Evolutionary conservation across 2,888 invertebrate genomes (phyloP).

Genomic region (Vannuccia rotundouncinata): DNA sequence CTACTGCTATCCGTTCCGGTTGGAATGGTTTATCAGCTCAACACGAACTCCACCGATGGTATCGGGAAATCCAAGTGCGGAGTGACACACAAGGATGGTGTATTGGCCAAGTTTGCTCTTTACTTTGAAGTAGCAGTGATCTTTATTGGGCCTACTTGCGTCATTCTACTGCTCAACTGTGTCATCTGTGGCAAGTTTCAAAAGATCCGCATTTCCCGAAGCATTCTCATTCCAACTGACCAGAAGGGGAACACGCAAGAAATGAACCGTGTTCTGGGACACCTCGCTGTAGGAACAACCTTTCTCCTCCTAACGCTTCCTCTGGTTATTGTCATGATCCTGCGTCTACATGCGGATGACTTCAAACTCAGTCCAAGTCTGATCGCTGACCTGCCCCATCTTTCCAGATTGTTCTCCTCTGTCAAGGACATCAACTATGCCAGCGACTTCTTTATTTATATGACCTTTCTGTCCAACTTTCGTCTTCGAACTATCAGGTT

Average conservation of each 20-base stretch:
- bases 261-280: constrained; percentile 34
- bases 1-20: background rate
- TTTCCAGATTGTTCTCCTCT: constrained; percentile 36
- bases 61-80: background rate
- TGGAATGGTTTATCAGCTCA: background rate
- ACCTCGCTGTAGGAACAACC: constrained; percentile 29
- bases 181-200: constrained; percentile 19
- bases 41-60: background rate
- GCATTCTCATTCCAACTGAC: background rate
- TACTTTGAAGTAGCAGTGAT: background rate
- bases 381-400: background rate
- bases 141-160: constrained; percentile 24
- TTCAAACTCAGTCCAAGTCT: background rate
- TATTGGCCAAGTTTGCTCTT: constrained; percentile 17
- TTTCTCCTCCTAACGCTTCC: constrained; percentile 36
- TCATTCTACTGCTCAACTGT: constrained; percentile 29
- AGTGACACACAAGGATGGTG: background rate
- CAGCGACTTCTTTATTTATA: constrained; percentile 36
- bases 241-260: constrained; percentile 17
- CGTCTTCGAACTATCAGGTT: background rate
- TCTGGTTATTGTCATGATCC: constrained; percentile 30
- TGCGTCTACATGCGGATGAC: constrained; percentile 24
- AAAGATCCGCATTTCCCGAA: background rate
- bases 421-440: constrained; percentile 38
- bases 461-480: constrained; percentile 37